Base-by-base conservation (phyloP, 1,140 invertebrate species). In the Vanessa atalanta region DNA sequence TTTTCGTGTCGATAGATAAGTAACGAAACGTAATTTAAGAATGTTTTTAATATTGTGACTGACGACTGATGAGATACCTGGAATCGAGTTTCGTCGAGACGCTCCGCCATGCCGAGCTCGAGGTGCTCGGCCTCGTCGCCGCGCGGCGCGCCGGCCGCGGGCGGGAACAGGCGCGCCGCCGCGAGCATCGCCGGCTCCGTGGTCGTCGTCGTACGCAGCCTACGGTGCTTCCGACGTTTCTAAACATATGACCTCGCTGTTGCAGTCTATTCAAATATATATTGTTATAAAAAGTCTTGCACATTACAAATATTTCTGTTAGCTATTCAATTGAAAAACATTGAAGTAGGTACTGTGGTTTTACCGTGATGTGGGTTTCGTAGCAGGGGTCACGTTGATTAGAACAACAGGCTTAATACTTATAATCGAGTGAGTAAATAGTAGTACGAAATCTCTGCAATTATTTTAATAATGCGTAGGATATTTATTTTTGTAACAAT, bases 71-170 rank as follows among this genome's bases (percentile, higher is more conserved):
- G 26, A 31, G 6, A 6, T 9, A 90, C 90, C 86, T 92, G 90
- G 87, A 83, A 92, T 12, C 88, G 82, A 48, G 71, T 78, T 77
- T 92, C 90, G 79, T 92, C 90, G 16, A 85, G 80, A 5, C 83
- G 70, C 83, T 92, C 89, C 1, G 85, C 83, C 87, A 85, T 87
- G 69, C 80, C 87, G n/a, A 87, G 83, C 81, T 89, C 89, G 26
- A 91, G 76, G 70, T 87, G 86, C 72, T 92, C 88, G 8, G 85
- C 84, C 70, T 89, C 87, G 13, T 74, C 47, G 70, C 86, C 85
- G 65, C 69, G 73, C 66, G 66, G 66, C 63, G 75, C 73, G 20
- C 63, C 23, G 72, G 55, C n/a, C 47, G 76, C 51, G 60, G 75
- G 74, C 6, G 81, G 81, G 75, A 83, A 83, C 12, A 83, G 79